Evolutionary conservation across 2,113 vertebrate genomes (phyloP).

Genomic region (Vimba vimba): DNA sequence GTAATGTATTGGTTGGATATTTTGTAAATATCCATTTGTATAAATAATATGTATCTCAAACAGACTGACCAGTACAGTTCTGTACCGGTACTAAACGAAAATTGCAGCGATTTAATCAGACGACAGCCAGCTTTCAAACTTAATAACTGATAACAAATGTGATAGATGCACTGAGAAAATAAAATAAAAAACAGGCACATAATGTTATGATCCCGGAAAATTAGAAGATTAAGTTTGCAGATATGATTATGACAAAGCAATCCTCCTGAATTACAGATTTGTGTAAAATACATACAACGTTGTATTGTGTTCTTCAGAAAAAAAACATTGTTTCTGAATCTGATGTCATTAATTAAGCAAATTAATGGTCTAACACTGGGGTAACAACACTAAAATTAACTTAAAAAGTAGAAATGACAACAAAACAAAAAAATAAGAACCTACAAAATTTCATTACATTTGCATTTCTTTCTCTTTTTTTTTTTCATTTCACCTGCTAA

Average conservation of each 20-base stretch:
- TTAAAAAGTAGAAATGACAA: constrained; percentile 70
- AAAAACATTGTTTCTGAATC: neutral
- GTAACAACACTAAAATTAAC: constrained; percentile 63
- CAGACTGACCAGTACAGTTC: neutral
- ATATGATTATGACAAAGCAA: neutral
- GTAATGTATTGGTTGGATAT: neutral
- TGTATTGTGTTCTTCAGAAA: neutral
- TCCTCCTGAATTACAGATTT: neutral
- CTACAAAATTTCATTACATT: constrained; percentile 60
- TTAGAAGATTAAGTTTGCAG: neutral
- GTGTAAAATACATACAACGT: neutral
- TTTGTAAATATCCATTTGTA: neutral
- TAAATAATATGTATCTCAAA: neutral
- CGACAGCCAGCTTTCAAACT: neutral
- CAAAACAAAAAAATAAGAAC: constrained; percentile 63
- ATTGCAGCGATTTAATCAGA: neutral
- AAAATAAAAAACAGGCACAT: neutral
- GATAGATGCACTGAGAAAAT: neutral
- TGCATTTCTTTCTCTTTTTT: constrained; percentile 53
- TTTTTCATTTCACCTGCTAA: constrained; percentile 50
- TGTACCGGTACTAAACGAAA: neutral
- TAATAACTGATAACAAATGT: neutral
- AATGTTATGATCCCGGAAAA: constrained; percentile 7
- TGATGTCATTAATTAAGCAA: too few relatives aligned
- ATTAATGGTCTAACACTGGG: constrained; percentile 60